phyloP scores from a whole-genome alignment of 2,113 vertebrate species.

The Dromas ardeola region DNA sequence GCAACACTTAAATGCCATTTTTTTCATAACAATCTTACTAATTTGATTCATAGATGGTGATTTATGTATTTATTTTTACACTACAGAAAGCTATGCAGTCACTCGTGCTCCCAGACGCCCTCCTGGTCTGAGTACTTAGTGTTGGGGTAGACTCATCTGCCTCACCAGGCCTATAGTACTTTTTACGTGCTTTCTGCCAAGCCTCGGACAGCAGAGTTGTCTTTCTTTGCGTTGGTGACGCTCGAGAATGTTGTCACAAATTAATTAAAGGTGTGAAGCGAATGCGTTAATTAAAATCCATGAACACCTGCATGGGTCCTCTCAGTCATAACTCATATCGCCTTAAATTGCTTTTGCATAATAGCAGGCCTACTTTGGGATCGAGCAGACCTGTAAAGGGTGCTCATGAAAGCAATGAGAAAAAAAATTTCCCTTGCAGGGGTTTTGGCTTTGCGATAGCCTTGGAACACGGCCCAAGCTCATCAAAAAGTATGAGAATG shows the following conservation, averaged over 20 bases:
- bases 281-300: slow-evolving; percentile 29
- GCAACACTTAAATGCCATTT: neutral
- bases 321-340: slow-evolving; percentile 28
- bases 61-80: neutral
- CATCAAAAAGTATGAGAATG: neutral
- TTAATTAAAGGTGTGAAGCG: slow-evolving; percentile 27
- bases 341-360: slow-evolving; percentile 24
- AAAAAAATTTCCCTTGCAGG: neutral
- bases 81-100: neutral
- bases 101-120: neutral
- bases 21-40: neutral
- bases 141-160: neutral
- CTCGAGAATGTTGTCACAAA: neutral
- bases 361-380: neutral
- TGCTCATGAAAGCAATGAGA: neutral
- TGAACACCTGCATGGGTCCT: slow-evolving; percentile 13
- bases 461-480: neutral
- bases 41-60: neutral
- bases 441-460: neutral
- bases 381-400: neutral
- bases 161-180: neutral
- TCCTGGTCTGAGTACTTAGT: accelerated
- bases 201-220: neutral
- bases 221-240: neutral
- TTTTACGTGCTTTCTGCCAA: neutral